phyloP scores from a whole-genome alignment of 2,888 invertebrate genomes.

The Zele albiditarsus region DNA sequence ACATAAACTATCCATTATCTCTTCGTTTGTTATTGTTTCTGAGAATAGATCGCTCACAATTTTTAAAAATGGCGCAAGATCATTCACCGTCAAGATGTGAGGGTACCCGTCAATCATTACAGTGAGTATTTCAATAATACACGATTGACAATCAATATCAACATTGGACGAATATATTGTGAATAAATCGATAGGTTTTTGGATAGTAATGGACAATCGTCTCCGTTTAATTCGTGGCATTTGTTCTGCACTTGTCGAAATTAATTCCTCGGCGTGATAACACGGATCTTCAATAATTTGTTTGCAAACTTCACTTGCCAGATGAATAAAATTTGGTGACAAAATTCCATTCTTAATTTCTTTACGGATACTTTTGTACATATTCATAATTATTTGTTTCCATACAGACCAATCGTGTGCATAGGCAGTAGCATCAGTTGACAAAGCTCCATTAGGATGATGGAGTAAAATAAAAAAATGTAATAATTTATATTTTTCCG shows the following conservation, averaged over 20 bases:
- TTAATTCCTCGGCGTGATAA: conserved; percentile 38
- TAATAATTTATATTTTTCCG: conserved; percentile 73
- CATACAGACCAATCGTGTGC: conserved; percentile 72
- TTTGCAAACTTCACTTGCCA: conserved; percentile 68
- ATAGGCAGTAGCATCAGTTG: conserved; percentile 65
- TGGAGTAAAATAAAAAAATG: conserved; percentile 75
- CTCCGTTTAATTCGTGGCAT: conserved; percentile 61
- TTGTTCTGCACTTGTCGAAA: conserved; percentile 41
- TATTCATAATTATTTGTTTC: conserved; percentile 69
- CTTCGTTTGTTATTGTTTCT: conserved; percentile 61
- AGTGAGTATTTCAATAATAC: conserved; percentile 70
- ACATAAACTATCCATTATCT: conserved; percentile 68
- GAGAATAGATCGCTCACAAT: conserved; percentile 65
- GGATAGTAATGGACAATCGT: conserved; percentile 57
- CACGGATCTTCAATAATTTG: conserved; percentile 62
- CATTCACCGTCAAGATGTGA: conserved; percentile 63
- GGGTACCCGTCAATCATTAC: conserved; percentile 71
- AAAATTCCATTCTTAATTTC: conserved; percentile 60
- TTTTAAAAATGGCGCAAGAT: conserved; percentile 70
- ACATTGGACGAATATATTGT: conserved; percentile 60
- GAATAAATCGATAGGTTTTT: conserved; percentile 60
- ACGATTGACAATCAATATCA: conserved; percentile 69
- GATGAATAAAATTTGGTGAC: conserved; percentile 55
- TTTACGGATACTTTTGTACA: conserved; percentile 68
- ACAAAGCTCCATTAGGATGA: conserved; percentile 73